A percentile compares a stretch with the other conserved stretches of the same genome.
Conservation (phyloP, 2,113 vertebrate species). For the Prunella fulvescens region DNA sequence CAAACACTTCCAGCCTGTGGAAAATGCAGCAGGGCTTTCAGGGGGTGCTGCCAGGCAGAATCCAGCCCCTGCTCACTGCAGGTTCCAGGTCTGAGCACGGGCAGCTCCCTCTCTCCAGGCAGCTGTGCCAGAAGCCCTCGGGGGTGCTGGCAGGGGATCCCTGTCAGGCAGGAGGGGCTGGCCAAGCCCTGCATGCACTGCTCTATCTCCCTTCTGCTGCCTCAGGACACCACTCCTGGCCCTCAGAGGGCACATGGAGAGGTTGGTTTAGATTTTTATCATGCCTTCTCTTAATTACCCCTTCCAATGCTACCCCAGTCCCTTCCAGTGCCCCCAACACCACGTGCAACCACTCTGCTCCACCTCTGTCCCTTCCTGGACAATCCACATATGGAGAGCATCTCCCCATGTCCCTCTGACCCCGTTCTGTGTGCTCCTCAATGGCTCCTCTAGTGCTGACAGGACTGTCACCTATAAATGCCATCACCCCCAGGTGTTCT, state of each 20-base stretch:
- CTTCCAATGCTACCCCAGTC: background rate
- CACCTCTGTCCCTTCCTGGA: background rate
- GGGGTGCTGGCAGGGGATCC: background rate
- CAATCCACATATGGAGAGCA: too few relatives aligned
- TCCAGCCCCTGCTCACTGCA: background rate
- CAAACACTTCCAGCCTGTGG: too few relatives aligned
- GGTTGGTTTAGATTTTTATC: background rate
- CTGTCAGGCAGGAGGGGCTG: background rate
- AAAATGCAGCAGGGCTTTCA: background rate
- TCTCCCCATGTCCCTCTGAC: fast-evolving
- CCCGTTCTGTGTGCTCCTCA: background rate
- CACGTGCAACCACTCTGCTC: background rate
- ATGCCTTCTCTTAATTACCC: background rate
- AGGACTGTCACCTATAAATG: too few relatives aligned
- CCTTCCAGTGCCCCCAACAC: background rate
- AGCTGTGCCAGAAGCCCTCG: background rate
- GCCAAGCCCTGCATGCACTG: background rate
- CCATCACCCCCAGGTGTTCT: too few relatives aligned
- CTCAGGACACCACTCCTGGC: background rate
- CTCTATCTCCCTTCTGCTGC: background rate
- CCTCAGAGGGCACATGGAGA: background rate
- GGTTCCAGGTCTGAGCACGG: background rate
- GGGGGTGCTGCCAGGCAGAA: background rate
- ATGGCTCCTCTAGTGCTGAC: background rate
- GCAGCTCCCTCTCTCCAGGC: background rate